Percentiles rank a stretch among this genome's conserved stretches.
phyloP scores from a whole-genome alignment of 2,888 invertebrate genomes.

The Oligia strigilis region DNA sequence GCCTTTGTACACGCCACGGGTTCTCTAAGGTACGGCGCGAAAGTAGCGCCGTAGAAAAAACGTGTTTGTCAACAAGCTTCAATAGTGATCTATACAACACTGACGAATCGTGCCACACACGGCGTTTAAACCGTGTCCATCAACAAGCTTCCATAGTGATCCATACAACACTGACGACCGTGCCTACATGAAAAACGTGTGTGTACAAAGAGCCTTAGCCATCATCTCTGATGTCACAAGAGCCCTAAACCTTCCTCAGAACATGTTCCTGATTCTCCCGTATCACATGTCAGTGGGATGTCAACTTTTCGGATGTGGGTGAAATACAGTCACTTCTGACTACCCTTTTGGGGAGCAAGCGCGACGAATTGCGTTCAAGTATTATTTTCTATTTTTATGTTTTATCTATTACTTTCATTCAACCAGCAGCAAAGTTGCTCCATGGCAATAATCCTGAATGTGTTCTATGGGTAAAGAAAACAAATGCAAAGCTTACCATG shows the following conservation, averaged over 20 bases:
- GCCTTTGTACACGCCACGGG: no score
- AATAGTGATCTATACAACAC: no score
- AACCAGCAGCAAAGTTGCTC: background rate
- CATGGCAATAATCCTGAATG: background rate
- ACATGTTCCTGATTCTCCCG: background rate
- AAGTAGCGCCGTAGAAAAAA: no score
- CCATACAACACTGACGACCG: background rate
- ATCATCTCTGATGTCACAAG: background rate
- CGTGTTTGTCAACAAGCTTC: background rate
- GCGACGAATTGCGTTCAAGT: background rate
- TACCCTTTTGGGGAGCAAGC: background rate
- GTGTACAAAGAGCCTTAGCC: background rate
- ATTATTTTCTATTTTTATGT: background rate
- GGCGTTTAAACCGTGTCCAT: no score
- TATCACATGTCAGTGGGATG: background rate
- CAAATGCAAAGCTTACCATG: slow-evolving; percentile 74
- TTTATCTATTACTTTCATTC: background rate
- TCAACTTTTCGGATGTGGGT: background rate
- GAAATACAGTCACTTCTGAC: background rate
- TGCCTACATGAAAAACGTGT: background rate
- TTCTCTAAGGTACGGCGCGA: no score
- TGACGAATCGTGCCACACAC: no score
- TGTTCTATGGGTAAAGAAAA: background rate
- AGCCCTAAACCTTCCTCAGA: background rate
- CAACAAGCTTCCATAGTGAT: background rate